Evolutionary conservation across 2,113 vertebrate genomes (phyloP).

Genomic region (Cyanoderma ruficeps): DNA sequence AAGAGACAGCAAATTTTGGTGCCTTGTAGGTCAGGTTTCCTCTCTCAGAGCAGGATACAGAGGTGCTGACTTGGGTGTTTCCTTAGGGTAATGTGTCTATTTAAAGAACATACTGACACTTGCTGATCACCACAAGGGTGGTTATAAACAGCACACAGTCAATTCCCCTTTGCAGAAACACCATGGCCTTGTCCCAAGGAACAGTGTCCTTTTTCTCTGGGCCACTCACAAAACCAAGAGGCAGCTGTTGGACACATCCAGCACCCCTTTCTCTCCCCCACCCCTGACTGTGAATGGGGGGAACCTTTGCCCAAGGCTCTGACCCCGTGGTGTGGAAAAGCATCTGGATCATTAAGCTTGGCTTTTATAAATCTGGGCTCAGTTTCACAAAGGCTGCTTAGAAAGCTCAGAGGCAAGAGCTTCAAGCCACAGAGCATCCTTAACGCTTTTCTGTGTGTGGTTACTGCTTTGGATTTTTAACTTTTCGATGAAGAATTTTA

Average conservation of each 20-base stretch:
- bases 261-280: not conserved
- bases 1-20: not conserved
- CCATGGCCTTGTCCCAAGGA: not conserved
- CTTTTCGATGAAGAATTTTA: slow-evolving; percentile 14
- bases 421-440: not conserved
- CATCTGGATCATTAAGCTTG: not conserved
- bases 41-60: slow-evolving; percentile 57
- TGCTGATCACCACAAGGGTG: slow-evolving; percentile 1
- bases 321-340: not conserved
- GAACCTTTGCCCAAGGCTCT: slow-evolving; percentile 9
- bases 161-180: slow-evolving; percentile 9
- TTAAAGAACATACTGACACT: slow-evolving; percentile 39
- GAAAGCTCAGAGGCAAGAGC: not conserved
- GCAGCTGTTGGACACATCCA: not conserved
- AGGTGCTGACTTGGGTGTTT: slow-evolving; percentile 63
- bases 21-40: slow-evolving; percentile 47
- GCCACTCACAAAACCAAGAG: accelerated
- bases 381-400: not conserved
- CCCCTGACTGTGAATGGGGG: not conserved
- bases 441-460: not conserved
- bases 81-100: slow-evolving; percentile 35
- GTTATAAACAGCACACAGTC: slow-evolving; percentile 10
- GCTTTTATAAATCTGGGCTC: not conserved
- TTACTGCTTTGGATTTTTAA: slow-evolving; percentile 20
- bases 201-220: not conserved